These are phyloP conservation scores for Xenops minutus DNA, from an alignment of 2,797 vertebrate species.

Conservation along the genomic window DNA sequence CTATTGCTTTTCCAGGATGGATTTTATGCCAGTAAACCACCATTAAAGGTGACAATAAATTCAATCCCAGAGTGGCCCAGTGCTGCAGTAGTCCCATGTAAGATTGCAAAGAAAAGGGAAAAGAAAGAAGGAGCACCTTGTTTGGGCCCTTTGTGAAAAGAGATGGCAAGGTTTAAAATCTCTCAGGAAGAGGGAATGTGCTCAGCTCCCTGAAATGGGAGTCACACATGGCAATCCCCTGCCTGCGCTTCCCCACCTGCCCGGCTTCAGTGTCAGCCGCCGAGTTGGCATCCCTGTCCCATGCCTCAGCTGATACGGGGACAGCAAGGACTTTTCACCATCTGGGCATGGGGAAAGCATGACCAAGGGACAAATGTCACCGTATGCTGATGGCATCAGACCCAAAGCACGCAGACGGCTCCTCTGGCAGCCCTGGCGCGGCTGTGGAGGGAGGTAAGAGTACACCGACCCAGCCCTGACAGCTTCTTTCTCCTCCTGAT, in stretches of 20 bases:
- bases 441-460: not conserved
- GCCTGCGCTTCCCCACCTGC: fast-evolving
- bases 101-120: not conserved
- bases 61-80: not conserved
- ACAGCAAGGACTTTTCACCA: slow-evolving; percentile 1
- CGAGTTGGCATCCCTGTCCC: not conserved
- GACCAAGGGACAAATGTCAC: slow-evolving; percentile 17
- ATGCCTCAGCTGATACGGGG: slow-evolving; percentile 6
- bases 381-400: not conserved
- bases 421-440: fast-evolving
- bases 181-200: not conserved
- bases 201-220: not conserved
- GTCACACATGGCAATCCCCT: not conserved
- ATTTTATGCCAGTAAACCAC: not conserved
- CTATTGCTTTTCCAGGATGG: not conserved
- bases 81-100: not conserved
- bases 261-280: not conserved
- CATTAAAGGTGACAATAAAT: not conserved
- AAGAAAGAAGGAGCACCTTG: not conserved
- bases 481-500: not conserved
- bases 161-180: not conserved
- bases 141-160: not conserved
- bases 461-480: not conserved
- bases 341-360: not conserved
- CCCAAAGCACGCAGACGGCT: fast-evolving